Conservation (phyloP, 2,797 vertebrate genomes). For the Loriculus beryllinus region DNA sequence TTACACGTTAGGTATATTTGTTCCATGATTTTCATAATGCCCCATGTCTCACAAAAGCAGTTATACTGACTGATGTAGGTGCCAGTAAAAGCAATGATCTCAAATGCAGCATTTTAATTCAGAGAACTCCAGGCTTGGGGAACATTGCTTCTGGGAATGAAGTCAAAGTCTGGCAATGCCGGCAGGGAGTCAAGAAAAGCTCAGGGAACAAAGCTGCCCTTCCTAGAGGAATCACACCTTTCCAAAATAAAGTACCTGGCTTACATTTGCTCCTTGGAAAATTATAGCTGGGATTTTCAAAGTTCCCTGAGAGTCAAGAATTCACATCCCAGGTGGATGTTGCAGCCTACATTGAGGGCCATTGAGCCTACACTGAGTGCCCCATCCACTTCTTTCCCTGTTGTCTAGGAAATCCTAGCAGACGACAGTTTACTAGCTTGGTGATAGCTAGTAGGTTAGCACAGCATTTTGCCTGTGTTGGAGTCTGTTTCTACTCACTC, state of each 20-base stretch:
- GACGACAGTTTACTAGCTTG: background rate
- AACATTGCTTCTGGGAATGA: background rate
- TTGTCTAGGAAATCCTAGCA: slow-evolving; percentile 10
- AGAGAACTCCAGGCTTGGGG: background rate
- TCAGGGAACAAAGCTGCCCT: background rate
- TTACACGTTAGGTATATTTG: background rate
- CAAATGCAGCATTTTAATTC: background rate
- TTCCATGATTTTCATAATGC: background rate
- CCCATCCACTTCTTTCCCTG: background rate
- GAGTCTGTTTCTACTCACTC: background rate
- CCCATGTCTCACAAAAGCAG: background rate
- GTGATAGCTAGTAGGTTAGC: background rate
- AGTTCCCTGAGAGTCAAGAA: background rate
- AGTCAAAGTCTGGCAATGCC: background rate
- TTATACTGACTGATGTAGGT: background rate
- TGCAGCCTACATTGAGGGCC: background rate
- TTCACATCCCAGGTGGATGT: background rate
- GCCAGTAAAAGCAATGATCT: background rate
- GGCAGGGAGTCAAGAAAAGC: background rate
- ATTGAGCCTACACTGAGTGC: background rate
- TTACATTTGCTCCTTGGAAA: background rate
- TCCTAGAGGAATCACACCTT: background rate
- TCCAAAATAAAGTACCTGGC: background rate
- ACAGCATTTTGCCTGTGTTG: background rate
- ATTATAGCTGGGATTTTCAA: background rate